Evolutionary conservation across 2,888 invertebrate genomes (phyloP).

Genomic region (Scelioninae gen. 2): DNA sequence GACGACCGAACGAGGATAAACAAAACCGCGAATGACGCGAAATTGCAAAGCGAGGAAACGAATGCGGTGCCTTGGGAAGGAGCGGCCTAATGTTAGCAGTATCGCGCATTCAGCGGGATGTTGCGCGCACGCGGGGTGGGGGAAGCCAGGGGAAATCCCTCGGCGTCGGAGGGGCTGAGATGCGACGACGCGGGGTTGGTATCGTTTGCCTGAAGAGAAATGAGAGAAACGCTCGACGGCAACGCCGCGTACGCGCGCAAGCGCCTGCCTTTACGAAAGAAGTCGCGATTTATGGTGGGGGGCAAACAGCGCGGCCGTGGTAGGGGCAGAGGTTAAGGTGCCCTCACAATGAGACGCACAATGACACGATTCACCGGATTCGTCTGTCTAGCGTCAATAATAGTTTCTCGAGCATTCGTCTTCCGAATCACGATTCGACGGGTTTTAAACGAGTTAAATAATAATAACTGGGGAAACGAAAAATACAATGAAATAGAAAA

Average conservation of each 20-base stretch:
- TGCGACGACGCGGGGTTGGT: slow-evolving; percentile 59
- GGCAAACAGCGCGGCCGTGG: slow-evolving; percentile 46
- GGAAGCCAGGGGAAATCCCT: slow-evolving; percentile 43
- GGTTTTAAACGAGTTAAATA: too few relatives aligned
- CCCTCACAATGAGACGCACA: slow-evolving; percentile 40
- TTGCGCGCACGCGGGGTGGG: slow-evolving; percentile 40
- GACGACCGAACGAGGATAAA: not conserved
- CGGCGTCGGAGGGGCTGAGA: slow-evolving; percentile 57
- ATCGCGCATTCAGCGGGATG: slow-evolving; percentile 51
- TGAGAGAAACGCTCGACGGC: slow-evolving; percentile 54
- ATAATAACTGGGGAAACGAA: too few relatives aligned
- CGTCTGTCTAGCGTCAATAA: too few relatives aligned
- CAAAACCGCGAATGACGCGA: slow-evolving; percentile 44
- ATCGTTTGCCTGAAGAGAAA: slow-evolving; percentile 55
- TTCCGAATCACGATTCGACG: too few relatives aligned
- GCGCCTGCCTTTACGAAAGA: slow-evolving; percentile 45
- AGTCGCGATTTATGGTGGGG: slow-evolving; percentile 49
- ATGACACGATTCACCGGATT: too few relatives aligned
- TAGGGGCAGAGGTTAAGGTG: slow-evolving; percentile 51
- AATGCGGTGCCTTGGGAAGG: slow-evolving; percentile 42
- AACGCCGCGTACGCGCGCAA: slow-evolving; percentile 56
- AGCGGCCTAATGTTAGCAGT: slow-evolving; percentile 43
- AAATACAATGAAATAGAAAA: too few relatives aligned
- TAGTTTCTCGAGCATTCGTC: too few relatives aligned
- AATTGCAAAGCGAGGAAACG: slow-evolving; percentile 50